Evolutionary conservation across 2,113 vertebrate genomes (phyloP), one percentile per base, ranked within the genome.

Genomic region (Scomber scombrus): DNA sequence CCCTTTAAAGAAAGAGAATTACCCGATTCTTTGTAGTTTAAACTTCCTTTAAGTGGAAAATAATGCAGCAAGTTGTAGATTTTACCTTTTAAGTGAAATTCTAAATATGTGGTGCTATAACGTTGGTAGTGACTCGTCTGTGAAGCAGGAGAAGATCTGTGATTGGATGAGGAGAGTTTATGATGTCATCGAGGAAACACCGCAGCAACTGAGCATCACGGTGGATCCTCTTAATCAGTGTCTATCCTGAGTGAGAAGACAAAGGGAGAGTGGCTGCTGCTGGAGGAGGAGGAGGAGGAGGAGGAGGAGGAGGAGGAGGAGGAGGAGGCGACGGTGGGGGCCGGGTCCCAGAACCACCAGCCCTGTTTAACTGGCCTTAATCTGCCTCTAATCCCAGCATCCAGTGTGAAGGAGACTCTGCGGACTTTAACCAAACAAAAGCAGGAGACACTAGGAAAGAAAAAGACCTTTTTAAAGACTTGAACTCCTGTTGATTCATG

Each of bases 381-480:
- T 92, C 90, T 88, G 80, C 66, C 3, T 1, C 70, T 90, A 89
- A 92, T 88, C 89, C 81, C 1, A 19, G 3, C 52, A 26, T 69
- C 60, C 45, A 69, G 67, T 15, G 61, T 66, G 29, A 5, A 21
- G 63, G 62, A 67, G 43, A 49, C 23, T 29, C 4, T 4, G 18
- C 58, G 29, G 68, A 29, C 58, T 67, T 72, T 7, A 23, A 49
- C 11, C 2, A 31, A 40, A 58, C 64, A 57, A 45, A 47, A 69
- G 23, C 23, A 23, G 15, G 40, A 46, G 63, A 47, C 56, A 23
- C 74, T 50, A 13, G 13, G 11, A 7, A 2, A 8, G 19, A 31
- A 11, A 46, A 52, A 46, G 60, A 9, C 31, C 31, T n/a, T n/a
- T 23, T 7, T 40, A 40, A 40, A 40, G 34, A 40, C 34, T 9